phyloP scores from a whole-genome alignment of 1,140 invertebrate species.

The Rhyacophila brunnea region DNA sequence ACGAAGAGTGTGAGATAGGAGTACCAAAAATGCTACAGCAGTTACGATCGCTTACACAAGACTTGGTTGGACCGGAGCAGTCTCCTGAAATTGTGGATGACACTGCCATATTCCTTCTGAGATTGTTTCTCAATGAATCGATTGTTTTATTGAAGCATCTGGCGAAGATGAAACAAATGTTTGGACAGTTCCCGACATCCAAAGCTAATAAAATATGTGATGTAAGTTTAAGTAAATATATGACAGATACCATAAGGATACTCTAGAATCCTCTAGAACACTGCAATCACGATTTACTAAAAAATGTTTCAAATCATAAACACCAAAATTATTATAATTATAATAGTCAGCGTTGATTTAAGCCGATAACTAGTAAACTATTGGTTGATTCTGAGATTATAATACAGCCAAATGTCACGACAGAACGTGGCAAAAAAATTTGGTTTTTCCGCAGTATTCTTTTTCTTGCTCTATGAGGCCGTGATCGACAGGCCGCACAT shows the following conservation, averaged over 20 bases:
- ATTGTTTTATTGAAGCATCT: slow-evolving; percentile 57
- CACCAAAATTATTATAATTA: too few species aligned
- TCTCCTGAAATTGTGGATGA: slow-evolving; percentile 60
- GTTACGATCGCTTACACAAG: slow-evolving; percentile 30
- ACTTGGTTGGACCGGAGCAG: slow-evolving; percentile 48
- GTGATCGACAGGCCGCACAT: too few species aligned
- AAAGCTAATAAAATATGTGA: slow-evolving; percentile 56
- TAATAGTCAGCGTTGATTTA: too few species aligned
- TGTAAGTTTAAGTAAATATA: slow-evolving; percentile 39
- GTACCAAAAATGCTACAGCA: slow-evolving; percentile 24
- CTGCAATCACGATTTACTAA: neutral
- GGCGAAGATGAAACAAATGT: slow-evolving; percentile 55
- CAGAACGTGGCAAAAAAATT: too few species aligned
- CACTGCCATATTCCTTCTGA: slow-evolving; percentile 59
- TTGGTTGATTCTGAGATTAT: too few species aligned
- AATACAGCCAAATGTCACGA: too few species aligned
- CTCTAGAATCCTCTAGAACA: neutral
- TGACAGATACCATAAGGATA: neutral
- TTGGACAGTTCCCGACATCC: slow-evolving; percentile 52
- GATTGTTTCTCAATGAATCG: slow-evolving; percentile 61
- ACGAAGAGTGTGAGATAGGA: slow-evolving; percentile 22
- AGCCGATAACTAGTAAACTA: too few species aligned
- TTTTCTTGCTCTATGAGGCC: too few species aligned
- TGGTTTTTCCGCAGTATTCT: too few species aligned
- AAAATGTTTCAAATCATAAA: neutral